These are phyloP conservation scores for Borostomias antarcticus DNA, from an alignment of 2,797 vertebrate genomes.

Conservation along the genomic window DNA sequence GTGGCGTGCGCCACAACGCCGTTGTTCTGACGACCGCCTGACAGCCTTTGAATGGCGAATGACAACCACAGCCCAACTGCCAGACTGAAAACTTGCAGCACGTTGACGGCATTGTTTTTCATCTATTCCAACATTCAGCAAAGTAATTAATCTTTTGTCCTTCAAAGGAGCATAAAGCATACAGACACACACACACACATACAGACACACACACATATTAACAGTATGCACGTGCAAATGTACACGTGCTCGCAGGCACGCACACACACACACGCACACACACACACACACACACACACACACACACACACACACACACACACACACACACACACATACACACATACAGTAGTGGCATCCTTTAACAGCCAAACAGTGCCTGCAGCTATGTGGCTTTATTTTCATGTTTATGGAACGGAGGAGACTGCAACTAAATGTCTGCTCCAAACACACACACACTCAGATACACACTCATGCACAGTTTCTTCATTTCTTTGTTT, in stretches of 20 bases:
- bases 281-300: neutral
- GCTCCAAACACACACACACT: neutral
- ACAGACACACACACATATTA: neutral
- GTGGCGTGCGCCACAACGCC: too few relatives aligned
- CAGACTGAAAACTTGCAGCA: neutral
- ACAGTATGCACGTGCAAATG: too few relatives aligned
- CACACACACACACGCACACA: neutral
- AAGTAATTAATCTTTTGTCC: slow-evolving; percentile 17
- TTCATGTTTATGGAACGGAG: neutral
- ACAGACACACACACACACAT: neutral
- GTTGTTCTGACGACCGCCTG: too few relatives aligned
- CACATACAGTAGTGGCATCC: neutral
- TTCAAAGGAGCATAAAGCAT: slow-evolving; percentile 18
- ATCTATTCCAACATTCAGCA: slow-evolving; percentile 2
- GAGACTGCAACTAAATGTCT: neutral
- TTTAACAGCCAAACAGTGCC: neutral
- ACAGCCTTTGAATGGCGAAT: slow-evolving; percentile 44
- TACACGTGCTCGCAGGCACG: too few relatives aligned
- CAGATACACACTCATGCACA: neutral
- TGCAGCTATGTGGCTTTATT: neutral
- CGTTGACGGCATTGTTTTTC: neutral
- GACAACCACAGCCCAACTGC: slow-evolving; percentile 34
- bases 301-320: too few relatives aligned
- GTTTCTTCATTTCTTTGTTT: too few relatives aligned
- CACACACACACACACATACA: neutral